These are phyloP conservation scores for Chrysoperla carnea DNA, from an alignment of 1,140 invertebrate species.

Conservation along the genomic window DNA sequence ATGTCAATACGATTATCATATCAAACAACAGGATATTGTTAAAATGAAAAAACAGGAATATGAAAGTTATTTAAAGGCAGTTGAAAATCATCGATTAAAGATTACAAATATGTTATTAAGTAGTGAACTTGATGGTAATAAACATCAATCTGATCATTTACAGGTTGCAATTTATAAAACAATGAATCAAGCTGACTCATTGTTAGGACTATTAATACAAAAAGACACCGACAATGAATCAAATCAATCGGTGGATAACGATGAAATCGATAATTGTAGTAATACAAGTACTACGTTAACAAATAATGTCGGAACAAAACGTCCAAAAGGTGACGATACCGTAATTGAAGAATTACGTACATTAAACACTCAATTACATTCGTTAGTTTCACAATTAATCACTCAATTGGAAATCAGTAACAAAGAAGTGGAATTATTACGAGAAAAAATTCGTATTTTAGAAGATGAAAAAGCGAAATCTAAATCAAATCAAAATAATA, in stretches of 20 bases:
- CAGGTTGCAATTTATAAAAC: constrained; percentile 34
- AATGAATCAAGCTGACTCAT: constrained; percentile 40
- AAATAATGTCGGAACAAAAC: constrained; percentile 24
- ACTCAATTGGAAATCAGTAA: constrained; percentile 36
- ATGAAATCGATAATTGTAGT: constrained; percentile 14
- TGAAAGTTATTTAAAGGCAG: constrained; percentile 31
- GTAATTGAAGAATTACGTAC: constrained; percentile 42
- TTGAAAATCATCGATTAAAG: constrained; percentile 29
- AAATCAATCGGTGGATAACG: constrained; percentile 12
- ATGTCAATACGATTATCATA: constrained; percentile 40
- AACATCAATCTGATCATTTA: constrained; percentile 23
- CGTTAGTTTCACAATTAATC: constrained; percentile 33
- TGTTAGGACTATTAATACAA: constrained; percentile 26
- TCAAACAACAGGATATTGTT: constrained; percentile 33
- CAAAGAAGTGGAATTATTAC: constrained; percentile 32
- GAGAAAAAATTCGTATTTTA: constrained; percentile 26
- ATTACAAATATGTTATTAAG: constrained; percentile 18
- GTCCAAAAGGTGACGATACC: constrained; percentile 32
- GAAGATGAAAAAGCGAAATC: constrained; percentile 27
- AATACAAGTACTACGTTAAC: constrained; percentile 13
- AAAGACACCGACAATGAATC: constrained; percentile 12
- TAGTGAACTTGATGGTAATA: constrained; percentile 14
- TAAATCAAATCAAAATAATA: constrained; percentile 6
- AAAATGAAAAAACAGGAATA: constrained; percentile 34
- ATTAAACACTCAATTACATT: constrained; percentile 33